Percentiles rank a stretch among this genome's conserved stretches.
Conservation (phyloP, 2,113 vertebrate species). For the Platysteira castanea region DNA sequence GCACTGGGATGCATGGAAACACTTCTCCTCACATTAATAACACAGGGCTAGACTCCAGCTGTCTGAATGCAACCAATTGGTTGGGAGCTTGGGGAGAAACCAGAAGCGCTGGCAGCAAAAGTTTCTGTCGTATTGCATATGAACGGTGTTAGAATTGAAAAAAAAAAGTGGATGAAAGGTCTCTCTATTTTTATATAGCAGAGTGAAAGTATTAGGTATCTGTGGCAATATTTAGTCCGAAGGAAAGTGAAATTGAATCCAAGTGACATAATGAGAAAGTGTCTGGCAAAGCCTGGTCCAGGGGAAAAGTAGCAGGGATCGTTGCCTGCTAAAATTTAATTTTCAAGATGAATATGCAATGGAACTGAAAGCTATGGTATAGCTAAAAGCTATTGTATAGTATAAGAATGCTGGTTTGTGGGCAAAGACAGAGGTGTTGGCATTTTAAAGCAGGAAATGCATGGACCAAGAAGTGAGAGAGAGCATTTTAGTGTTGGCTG, state of each 20-base stretch:
- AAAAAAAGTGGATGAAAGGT: not conserved
- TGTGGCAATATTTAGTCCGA: not conserved
- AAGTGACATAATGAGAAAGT: slow-evolving; percentile 10
- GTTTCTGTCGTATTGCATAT: not conserved
- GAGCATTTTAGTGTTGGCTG: not conserved
- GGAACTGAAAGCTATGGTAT: not conserved
- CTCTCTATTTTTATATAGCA: slow-evolving; percentile 28
- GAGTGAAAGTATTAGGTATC: slow-evolving; percentile 17
- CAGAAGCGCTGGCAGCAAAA: not conserved
- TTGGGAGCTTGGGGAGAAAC: not conserved
- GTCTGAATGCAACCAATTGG: not conserved
- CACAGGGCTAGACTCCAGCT: not conserved
- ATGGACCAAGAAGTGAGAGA: not conserved
- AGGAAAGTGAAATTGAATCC: slow-evolving; percentile 49
- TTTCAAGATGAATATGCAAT: not conserved
- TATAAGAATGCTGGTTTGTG: not conserved
- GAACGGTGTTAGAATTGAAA: not conserved
- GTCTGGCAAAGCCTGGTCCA: not conserved
- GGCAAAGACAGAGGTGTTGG: not conserved
- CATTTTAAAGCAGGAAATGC: not conserved
- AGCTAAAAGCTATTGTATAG: not conserved
- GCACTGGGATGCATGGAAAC: not conserved
- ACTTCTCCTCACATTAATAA: not conserved
- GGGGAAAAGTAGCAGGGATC: not conserved
- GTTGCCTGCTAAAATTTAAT: not conserved